Evolutionary conservation across 2,797 vertebrate genomes (phyloP).

Genomic region (Chelon labrosus): DNA sequence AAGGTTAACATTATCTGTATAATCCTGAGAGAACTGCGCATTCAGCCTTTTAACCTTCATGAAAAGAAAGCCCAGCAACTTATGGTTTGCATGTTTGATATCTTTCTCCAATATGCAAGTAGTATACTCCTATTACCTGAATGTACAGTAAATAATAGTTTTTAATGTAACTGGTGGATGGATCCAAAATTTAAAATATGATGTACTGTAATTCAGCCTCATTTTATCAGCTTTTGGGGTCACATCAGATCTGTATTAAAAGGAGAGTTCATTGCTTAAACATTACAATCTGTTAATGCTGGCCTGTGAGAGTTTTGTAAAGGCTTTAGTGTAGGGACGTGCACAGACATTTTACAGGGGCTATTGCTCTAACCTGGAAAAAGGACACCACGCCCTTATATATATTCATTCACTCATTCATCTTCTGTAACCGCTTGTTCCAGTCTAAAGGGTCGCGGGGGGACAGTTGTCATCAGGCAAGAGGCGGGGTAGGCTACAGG

Average conservation of each 20-base stretch:
- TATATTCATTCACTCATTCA: no score
- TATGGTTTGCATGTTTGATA: background rate
- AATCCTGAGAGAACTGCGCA: background rate
- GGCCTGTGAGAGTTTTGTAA: constrained; percentile 18
- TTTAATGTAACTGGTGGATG: no score
- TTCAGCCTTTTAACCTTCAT: background rate
- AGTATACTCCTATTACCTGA: no score
- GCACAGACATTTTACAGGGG: no score
- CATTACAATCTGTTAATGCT: constrained; percentile 30
- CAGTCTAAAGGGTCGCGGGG: no score
- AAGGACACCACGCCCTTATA: no score
- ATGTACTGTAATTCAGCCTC: constrained; percentile 2
- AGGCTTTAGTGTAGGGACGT: background rate
- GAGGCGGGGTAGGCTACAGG: no score
- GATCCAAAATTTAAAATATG: background rate
- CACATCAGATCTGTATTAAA: constrained; percentile 12
- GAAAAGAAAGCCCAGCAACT: background rate
- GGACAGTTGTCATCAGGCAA: no score
- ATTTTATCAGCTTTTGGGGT: constrained; percentile 3
- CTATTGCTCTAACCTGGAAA: no score
- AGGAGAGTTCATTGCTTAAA: constrained; percentile 8
- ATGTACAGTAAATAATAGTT: background rate
- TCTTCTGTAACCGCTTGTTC: no score
- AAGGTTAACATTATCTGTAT: background rate
- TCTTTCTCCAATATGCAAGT: background rate